Evolutionary conservation across 2,113 vertebrate species (phyloP), one percentile per base, ranked within the genome.

Genomic region (Tamias sibiricus): DNA sequence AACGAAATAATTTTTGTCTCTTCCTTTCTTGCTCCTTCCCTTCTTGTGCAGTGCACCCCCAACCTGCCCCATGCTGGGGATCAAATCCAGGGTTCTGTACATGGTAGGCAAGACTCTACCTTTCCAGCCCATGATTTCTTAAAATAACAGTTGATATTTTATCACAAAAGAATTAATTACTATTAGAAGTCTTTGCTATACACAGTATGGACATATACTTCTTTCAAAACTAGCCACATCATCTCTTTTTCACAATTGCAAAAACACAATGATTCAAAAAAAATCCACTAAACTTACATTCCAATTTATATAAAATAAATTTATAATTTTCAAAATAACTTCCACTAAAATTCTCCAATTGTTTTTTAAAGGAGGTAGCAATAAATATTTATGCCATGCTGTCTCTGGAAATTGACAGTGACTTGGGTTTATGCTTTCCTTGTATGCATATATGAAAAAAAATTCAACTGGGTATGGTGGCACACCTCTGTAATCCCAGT

Each of bases 251-350:
- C 47, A 92, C 6, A 54, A 7, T 6, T 87, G 5, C 13, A 54
- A 96, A 95, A 77, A 6, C 6, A 88, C 44, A 82, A 37, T 47
- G 7, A 2, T 86, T 80, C 6, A 28, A 75, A 91, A 81, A 82
- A n/a, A 49, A 57, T 57, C 26, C 19, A 64, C 72, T 76, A 44
- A 75, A 32, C 20, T 93, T 91, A 84, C 5, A 93, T 42, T 91
- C 30, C 0, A 64, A 54, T 66, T 89, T 44, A 47, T 44, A 93
- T 44, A 94, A 91, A 93, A 66, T 7, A 11, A 80, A 54, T 91
- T 81, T 49, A 87, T 47, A 83, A 96, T 86, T 92, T 76, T 26
- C 6, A 91, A 95, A 95, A 64, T 37, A n/a, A 75, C 5, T 92
- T 71, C 22, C 19, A 82, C 4, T 62, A 40, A 96, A 72, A 91